phyloP scores from a whole-genome alignment of 2,888 invertebrate species.

The Adela reaumurella region DNA sequence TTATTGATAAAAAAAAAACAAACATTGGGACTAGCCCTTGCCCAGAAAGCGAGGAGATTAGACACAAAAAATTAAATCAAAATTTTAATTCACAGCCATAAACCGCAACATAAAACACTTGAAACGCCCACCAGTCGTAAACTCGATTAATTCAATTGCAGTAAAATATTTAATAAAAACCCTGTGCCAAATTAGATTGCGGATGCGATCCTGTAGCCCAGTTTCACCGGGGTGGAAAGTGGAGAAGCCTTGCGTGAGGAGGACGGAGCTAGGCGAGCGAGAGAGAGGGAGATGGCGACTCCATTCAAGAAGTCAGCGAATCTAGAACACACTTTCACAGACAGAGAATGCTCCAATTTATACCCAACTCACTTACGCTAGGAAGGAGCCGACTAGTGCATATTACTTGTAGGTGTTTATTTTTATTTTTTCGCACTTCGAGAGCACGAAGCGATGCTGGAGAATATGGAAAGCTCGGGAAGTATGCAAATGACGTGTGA shows the following conservation, averaged over 20 bases:
- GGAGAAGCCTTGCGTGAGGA: slow-evolving; percentile 15
- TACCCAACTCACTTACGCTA: slow-evolving; percentile 52
- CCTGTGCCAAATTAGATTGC: neutral
- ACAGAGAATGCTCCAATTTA: slow-evolving; percentile 57
- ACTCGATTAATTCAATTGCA: neutral
- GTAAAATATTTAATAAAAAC: neutral
- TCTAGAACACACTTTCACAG: slow-evolving; percentile 47
- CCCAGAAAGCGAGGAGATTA: too few relatives aligned
- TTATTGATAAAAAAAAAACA: too few relatives aligned
- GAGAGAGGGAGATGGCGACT: slow-evolving; percentile 17
- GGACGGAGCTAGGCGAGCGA: slow-evolving; percentile 14
- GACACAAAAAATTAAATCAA: too few relatives aligned
- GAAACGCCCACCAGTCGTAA: neutral
- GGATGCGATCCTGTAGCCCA: neutral
- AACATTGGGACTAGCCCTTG: too few relatives aligned
- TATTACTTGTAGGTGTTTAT: neutral
- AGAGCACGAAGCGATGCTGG: too few relatives aligned
- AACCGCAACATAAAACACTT: too few relatives aligned
- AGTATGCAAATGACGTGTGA: too few relatives aligned
- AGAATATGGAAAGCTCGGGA: too few relatives aligned
- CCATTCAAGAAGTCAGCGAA: slow-evolving; percentile 33
- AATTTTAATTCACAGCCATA: too few relatives aligned
- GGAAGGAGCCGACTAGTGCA: slow-evolving; percentile 27
- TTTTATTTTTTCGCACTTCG: too few relatives aligned
- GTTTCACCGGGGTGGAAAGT: neutral